Percentiles rank a stretch among this genome's conserved stretches.
These are phyloP conservation scores for Microcebus lehilahytsara DNA, from an alignment of 2,113 vertebrate genomes.

Conservation along the genomic window DNA sequence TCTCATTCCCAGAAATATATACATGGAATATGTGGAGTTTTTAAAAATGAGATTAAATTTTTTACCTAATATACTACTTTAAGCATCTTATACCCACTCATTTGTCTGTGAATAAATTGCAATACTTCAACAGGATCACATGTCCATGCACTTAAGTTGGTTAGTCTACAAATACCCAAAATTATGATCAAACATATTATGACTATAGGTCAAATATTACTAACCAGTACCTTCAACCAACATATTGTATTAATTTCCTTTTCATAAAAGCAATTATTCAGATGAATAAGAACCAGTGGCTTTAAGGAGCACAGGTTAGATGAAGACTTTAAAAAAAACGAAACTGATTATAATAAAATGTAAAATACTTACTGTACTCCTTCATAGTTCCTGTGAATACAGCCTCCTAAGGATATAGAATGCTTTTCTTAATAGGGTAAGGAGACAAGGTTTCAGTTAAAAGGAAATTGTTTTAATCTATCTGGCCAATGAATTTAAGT, in stretches of 20 bases:
- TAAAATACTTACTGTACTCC: slow-evolving; percentile 8
- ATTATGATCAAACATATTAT: slow-evolving; percentile 19
- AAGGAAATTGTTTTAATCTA: slow-evolving; percentile 2
- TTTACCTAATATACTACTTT: slow-evolving; percentile 1
- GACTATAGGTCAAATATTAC: slow-evolving; percentile 10
- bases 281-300: neutral
- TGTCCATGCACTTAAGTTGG: neutral
- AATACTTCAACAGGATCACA: neutral
- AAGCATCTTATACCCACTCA: neutral
- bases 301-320: slow-evolving; percentile 7
- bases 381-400: neutral
- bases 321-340: slow-evolving; percentile 25
- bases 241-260: slow-evolving; percentile 16
- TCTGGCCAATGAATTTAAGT: slow-evolving; percentile 12
- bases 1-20: slow-evolving; percentile 19
- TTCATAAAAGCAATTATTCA: slow-evolving; percentile 21
- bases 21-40: neutral
- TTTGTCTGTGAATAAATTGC: slow-evolving; percentile 22
- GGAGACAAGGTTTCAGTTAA: neutral
- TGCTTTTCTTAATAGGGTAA: neutral
- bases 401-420: neutral
- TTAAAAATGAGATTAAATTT: slow-evolving; percentile 30
- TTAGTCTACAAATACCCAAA: slow-evolving; percentile 10
- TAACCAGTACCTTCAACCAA: neutral
- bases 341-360: slow-evolving; percentile 30